Conservation (phyloP, 2,113 vertebrate genomes). For the Symphodus melops region DNA sequence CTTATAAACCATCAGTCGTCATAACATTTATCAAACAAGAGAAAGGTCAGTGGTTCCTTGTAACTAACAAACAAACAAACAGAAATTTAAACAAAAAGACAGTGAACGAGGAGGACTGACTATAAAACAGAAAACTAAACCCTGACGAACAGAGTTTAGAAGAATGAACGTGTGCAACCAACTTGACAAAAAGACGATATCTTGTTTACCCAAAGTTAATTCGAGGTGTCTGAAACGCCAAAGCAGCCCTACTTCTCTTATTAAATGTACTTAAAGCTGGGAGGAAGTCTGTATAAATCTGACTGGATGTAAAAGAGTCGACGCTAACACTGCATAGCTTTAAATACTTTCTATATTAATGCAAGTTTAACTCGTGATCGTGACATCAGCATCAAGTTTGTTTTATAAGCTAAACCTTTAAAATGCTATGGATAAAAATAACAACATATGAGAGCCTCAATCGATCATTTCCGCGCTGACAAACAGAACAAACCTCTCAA, state of each 20-base stretch:
- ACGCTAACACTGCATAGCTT: conserved; percentile 20
- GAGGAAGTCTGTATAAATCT: conserved; percentile 12
- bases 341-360: neutral
- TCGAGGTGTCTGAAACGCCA: no score
- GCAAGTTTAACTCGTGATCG: neutral
- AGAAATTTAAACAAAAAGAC: no score
- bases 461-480: conserved; percentile 55
- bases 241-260: neutral
- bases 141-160: neutral
- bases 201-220: neutral
- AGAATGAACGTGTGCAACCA: neutral
- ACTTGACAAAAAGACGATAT: neutral
- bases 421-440: neutral
- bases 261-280: conserved; percentile 3
- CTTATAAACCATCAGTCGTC: neutral
- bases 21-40: neutral
- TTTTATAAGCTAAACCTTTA: neutral
- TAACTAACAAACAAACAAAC: no score
- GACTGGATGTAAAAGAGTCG: neutral
- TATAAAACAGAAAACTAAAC: neutral
- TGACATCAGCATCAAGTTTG: conserved; percentile 7
- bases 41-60: no score
- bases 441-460: conserved; percentile 10
- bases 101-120: no score
- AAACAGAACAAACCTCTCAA: conserved; percentile 28